Base-by-base conservation (phyloP, 2,113 vertebrate genomes). In the Amazona guildingii region DNA sequence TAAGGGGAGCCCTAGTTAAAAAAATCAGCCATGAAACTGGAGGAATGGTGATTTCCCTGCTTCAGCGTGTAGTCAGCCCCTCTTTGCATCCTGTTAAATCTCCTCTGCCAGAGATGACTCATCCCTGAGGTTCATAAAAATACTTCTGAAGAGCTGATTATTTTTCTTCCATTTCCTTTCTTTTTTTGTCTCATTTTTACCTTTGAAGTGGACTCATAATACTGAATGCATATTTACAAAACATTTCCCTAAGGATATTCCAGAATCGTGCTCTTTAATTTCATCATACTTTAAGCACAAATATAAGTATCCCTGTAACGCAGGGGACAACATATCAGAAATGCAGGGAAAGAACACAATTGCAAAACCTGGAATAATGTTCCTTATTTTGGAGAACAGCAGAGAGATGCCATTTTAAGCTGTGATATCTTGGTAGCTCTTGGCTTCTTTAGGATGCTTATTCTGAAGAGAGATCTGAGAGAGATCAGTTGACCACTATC, bases 101-200 rank as follows among this genome's bases (percentile, higher is more conserved):
- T 95, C 70, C 64, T 78, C 74, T 96, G 92, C 92, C 94, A 94
- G 90, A 44, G 83, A 92, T 94, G 93, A 97, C 86, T 97, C 94
- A 97, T 92, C 39, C 46, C 23, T 76, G 70, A 95, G 49, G 37
- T 91, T 94, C 90, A 95, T 86, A 93, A 97, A 92, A 96, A 96
- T 91, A 88, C 62, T 95, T 95, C 78, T 90, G 41, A 83, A 92
- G 39, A 83, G 46, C 49, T 48, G 72, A 28, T 11, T 57, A 78
- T 90, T 79, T 82, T 54, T n/a, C 37, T 2, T 2, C 20, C 7
- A 29, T 41, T 41, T 15, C 6, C 4, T 41, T 69, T 67, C 9
- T 7, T 44, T 64, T 73, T 39, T 27, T 25, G 57, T 23, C 13
- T 37, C 27, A n/a, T 18, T 81, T 82, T 66, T 28, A 46, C 72